phyloP scores from a whole-genome alignment of 2,797 vertebrate species.

The Sparidentex hasta region DNA sequence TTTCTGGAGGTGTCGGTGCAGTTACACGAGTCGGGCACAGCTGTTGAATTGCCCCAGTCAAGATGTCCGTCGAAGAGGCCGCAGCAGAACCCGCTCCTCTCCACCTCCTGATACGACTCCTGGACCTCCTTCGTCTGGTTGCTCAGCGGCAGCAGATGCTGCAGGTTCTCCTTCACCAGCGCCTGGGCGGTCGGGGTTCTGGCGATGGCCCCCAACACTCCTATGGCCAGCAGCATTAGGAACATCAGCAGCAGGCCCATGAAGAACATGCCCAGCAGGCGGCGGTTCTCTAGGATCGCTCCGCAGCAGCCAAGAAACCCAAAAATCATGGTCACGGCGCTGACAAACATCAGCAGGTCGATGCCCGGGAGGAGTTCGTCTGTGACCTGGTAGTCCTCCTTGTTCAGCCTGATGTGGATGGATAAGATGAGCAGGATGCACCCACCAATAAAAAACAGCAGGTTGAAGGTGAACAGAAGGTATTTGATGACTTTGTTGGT shows the following conservation, averaged over 20 bases:
- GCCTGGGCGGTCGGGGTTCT: slow-evolving; percentile 70
- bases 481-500: slow-evolving; percentile 24
- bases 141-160: slow-evolving; percentile 29
- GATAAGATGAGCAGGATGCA: background rate
- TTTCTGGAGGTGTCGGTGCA: slow-evolving; percentile 36
- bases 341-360: slow-evolving; percentile 78
- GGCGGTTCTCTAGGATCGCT: slow-evolving; percentile 75
- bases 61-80: slow-evolving; percentile 40
- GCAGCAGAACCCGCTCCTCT: slow-evolving; percentile 32
- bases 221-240: slow-evolving; percentile 79
- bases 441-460: slow-evolving; percentile 40
- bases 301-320: slow-evolving; percentile 75
- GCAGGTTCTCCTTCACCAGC: slow-evolving; percentile 23
- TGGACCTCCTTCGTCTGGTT: slow-evolving; percentile 4
- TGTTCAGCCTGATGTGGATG: background rate
- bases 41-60: slow-evolving; percentile 40
- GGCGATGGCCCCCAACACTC: slow-evolving; percentile 75
- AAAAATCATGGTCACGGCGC: slow-evolving; percentile 83
- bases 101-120: slow-evolving; percentile 29
- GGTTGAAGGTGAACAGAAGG: slow-evolving; percentile 39
- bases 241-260: slow-evolving; percentile 82
- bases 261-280: slow-evolving; percentile 87
- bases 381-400: slow-evolving; percentile 10
- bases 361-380: background rate
- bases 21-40: slow-evolving; percentile 36